phyloP scores from a whole-genome alignment of 2,113 vertebrate species.

The Rhynchopsitta pachyrhyncha region DNA sequence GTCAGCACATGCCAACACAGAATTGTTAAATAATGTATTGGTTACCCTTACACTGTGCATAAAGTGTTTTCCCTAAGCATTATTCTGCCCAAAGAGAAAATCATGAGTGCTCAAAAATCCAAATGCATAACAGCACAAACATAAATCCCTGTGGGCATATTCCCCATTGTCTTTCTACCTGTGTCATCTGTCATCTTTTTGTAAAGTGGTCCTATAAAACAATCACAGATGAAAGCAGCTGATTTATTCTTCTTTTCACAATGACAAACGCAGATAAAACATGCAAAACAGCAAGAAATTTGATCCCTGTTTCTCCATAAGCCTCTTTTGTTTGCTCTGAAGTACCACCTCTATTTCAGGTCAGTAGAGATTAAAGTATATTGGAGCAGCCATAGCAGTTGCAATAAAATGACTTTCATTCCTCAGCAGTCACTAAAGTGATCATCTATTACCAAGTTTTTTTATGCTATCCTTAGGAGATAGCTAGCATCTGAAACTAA shows the following conservation, averaged over 20 bases:
- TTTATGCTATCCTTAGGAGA: not conserved
- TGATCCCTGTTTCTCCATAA: constrained; percentile 7
- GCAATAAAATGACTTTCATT: not conserved
- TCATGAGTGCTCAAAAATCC: not conserved
- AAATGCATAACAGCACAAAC: not conserved
- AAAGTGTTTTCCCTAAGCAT: not conserved
- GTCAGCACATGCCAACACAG: not conserved
- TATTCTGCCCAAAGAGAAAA: constrained; percentile 4
- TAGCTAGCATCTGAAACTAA: not conserved
- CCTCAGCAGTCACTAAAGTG: constrained; percentile 7
- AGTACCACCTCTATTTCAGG: constrained; percentile 15
- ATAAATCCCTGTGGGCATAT: not conserved
- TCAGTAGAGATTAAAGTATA: not conserved
- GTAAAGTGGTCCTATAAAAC: not conserved
- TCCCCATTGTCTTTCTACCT: not conserved
- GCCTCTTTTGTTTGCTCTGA: constrained; percentile 7
- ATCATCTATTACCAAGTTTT: not conserved
- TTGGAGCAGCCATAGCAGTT: not conserved
- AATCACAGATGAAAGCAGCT: constrained; percentile 1
- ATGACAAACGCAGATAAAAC: not conserved
- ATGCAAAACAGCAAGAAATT: constrained; percentile 29
- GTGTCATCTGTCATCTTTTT: constrained; percentile 24
- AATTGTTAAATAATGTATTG: constrained; percentile 44
- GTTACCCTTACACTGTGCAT: not conserved
- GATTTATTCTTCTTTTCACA: constrained; percentile 22